A percentile compares a stretch with the other conserved stretches of the same genome.
Evolutionary conservation across 2,888 invertebrate genomes (phyloP).

Genomic region (Nomada lathburiana): DNA sequence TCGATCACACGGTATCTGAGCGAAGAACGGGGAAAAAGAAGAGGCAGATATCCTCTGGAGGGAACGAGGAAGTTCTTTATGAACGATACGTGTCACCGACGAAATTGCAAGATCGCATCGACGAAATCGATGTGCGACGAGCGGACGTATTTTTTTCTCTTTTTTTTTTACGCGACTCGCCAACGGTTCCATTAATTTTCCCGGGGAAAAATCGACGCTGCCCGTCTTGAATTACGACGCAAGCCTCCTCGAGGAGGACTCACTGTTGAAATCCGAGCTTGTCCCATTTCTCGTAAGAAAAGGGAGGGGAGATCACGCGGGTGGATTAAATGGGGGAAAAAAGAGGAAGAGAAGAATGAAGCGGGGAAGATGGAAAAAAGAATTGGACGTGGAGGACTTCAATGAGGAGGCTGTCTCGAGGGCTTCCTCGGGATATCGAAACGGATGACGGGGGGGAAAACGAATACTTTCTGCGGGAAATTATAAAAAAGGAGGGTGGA

Average conservation of each 20-base stretch:
- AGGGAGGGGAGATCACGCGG: conserved; percentile 5
- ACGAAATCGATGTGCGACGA: conserved; percentile 56
- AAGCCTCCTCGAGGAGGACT: conserved; percentile 51
- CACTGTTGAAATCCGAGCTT: conserved; percentile 74
- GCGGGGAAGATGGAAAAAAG: conserved; percentile 18
- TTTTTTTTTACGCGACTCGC: conserved; percentile 34
- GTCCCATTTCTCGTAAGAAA: conserved; percentile 59
- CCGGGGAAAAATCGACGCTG: conserved; percentile 75
- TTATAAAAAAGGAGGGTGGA: neutral
- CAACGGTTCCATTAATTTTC: conserved; percentile 76
- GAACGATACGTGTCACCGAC: conserved; percentile 36
- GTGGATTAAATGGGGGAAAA: conserved; percentile 31
- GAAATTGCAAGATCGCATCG: conserved; percentile 48
- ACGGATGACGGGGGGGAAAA: conserved; percentile 38
- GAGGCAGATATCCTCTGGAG: neutral
- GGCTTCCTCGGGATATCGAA: conserved; percentile 49
- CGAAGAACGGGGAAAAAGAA: neutral
- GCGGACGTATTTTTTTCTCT: conserved; percentile 32
- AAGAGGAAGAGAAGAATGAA: conserved; percentile 8
- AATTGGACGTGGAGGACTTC: conserved; percentile 35
- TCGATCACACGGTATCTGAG: conserved; percentile 22
- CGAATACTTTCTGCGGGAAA: conserved; percentile 50
- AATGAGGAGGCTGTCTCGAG: conserved; percentile 32
- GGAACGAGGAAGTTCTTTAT: neutral
- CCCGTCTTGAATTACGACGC: conserved; percentile 74